Evolutionary conservation across 1,140 invertebrate species (phyloP), one percentile per base, ranked within the genome.

Genomic region (Penaeus indicus): DNA sequence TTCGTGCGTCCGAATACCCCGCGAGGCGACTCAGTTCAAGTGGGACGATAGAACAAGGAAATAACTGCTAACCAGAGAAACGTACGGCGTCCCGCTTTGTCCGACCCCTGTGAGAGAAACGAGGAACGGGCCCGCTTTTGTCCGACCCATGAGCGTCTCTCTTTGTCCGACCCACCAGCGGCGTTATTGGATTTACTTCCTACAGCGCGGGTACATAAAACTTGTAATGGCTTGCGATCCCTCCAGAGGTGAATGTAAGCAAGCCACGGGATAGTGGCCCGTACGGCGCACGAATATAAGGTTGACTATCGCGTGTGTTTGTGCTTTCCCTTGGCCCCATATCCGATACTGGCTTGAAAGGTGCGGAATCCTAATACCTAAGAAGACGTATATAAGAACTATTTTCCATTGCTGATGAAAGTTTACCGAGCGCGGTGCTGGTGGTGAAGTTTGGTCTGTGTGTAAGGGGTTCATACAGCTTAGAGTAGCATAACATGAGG

Each of bases 11-110:
- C 83, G 90, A 91, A 91, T 91, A 91, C 90, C 90, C 90, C 88
- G 90, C 90, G 90, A 91, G 90, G 90, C 90, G 90, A 91, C 90
- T 91, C 90, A 89, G 90, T 91, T 91, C 88, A 91, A 91, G 90
- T 91, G 90, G 90, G 90, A 91, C 90, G 90, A 91, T 91, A 91
- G 90, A 91, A 91, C 90, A 91, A 91, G 90, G 90, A 91, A 91
- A 91, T 91, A 91, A 91, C 90, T 91, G 90, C 90, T 91, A 91
- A 91, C 90, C 90, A 91, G 90, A 91, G 90, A 91, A 91, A 91
- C 90, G 90, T 91, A 91, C 90, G 90, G 90, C 90, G 90, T 84
- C 90, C 81, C 83, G 89, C 90, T 89, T 89, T 91, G 90, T 91
- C 88, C 90, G 90, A 91, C 88, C 90, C 84, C 84, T 91, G 90